Evolutionary conservation across 1,140 invertebrate genomes (phyloP).

Genomic region (Leptinotarsa defecta): DNA sequence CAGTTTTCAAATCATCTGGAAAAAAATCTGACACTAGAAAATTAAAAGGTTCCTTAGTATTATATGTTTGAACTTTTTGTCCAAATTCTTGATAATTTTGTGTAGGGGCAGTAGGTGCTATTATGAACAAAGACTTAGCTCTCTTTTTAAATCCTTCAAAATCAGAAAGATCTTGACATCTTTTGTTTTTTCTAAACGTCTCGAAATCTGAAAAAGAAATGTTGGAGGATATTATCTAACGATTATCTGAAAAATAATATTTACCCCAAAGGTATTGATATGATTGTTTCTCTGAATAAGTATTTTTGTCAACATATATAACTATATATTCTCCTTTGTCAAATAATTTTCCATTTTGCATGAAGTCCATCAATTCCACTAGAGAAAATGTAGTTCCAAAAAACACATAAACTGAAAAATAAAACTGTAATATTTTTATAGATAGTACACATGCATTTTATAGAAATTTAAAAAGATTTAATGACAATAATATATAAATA

Average conservation of each 20-base stretch:
- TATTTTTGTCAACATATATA: conserved; percentile 91
- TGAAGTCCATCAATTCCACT: conserved; percentile 87
- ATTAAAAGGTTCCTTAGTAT: conserved; percentile 74
- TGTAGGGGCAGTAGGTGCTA: conserved; percentile 80
- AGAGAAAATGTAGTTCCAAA: conserved; percentile 79
- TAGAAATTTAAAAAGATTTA: too few species aligned
- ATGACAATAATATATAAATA: neutral
- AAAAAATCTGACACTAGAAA: conserved; percentile 68
- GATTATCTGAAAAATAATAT: conserved; percentile 54
- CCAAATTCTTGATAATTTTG: conserved; percentile 78
- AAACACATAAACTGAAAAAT: conserved; percentile 85
- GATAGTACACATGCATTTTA: too few species aligned
- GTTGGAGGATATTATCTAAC: neutral
- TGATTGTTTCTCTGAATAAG: conserved; percentile 75
- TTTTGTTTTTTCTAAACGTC: conserved; percentile 61
- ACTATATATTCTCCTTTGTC: conserved; percentile 93
- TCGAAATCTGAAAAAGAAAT: conserved; percentile 57
- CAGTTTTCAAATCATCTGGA: conserved; percentile 58
- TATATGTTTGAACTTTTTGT: conserved; percentile 76
- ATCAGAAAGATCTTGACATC: conserved; percentile 64
- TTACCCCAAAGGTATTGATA: conserved; percentile 88
- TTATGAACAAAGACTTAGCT: conserved; percentile 81
- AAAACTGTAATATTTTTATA: conserved; percentile 14
- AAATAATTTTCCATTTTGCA: conserved; percentile 85
- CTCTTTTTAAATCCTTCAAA: conserved; percentile 68